phyloP scores from a whole-genome alignment of 2,113 vertebrate species.

The Chiloscyllium plagiosum region DNA sequence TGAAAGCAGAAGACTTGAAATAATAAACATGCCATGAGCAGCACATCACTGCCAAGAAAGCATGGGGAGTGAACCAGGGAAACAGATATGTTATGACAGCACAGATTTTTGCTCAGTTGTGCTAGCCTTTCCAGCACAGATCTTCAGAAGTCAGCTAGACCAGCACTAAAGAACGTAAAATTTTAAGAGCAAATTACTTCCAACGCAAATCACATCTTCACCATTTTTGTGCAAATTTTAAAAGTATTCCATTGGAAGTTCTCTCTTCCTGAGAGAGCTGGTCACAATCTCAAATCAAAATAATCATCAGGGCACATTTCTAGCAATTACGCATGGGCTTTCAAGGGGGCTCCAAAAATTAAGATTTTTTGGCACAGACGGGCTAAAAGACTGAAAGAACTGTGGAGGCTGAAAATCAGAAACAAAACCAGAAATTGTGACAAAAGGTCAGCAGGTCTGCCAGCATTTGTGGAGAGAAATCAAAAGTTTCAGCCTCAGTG shows the following conservation, averaged over 20 bases:
- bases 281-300: neutral
- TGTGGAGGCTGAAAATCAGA: too few relatives aligned
- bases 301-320: neutral
- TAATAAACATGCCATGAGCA: constrained; percentile 1
- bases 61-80: neutral
- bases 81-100: constrained; percentile 29
- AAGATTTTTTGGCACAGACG: neutral
- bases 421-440: too few relatives aligned
- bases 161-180: neutral
- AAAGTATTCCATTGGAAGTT: neutral
- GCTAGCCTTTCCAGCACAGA: neutral
- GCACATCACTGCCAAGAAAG: neutral
- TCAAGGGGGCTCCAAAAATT: neutral
- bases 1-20: constrained; percentile 1
- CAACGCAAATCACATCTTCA: neutral
- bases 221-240: neutral
- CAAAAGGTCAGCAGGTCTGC: too few relatives aligned
- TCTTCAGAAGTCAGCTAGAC: neutral
- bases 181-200: neutral
- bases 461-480: too few relatives aligned
- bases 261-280: neutral
- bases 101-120: neutral
- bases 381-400: too few relatives aligned
- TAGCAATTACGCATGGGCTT: neutral
- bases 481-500: too few relatives aligned